phyloP scores from a whole-genome alignment of 1,140 invertebrate genomes.

The Lasaia peninsularis region DNA sequence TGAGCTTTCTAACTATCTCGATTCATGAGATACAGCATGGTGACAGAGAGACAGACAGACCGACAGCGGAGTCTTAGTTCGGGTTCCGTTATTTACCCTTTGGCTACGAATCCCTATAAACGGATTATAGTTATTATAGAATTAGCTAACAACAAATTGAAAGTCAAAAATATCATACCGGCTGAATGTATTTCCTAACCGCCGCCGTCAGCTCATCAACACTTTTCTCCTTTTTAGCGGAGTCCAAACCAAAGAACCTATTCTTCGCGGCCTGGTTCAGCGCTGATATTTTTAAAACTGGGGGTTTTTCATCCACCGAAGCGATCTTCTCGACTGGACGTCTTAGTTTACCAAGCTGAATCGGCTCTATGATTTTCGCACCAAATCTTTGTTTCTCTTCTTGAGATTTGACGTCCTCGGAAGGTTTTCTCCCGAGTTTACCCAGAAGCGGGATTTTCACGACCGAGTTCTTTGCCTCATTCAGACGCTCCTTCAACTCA shows the following conservation, averaged over 20 bases:
- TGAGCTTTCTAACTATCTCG: no score
- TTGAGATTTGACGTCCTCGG: constrained; percentile 47
- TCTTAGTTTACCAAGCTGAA: constrained; percentile 60
- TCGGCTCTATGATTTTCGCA: constrained; percentile 55
- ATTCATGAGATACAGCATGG: no score
- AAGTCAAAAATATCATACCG: constrained; percentile 42
- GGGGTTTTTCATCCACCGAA: constrained; percentile 41
- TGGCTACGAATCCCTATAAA: no score
- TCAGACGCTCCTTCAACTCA: constrained; percentile 59
- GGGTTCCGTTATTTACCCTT: no score
- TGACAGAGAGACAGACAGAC: no score
- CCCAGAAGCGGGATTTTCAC: constrained; percentile 53
- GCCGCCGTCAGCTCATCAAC: constrained; percentile 59
- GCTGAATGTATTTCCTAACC: constrained; percentile 69
- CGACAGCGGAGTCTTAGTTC: no score
- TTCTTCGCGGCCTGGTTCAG: constrained; percentile 64
- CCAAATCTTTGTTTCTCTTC: constrained; percentile 46
- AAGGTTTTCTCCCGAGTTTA: constrained; percentile 55
- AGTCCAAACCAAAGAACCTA: constrained; percentile 63
- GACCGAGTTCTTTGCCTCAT: constrained; percentile 53
- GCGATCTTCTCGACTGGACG: constrained; percentile 44
- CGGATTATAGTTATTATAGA: no score
- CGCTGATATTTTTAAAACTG: constrained; percentile 52
- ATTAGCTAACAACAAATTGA: no score
- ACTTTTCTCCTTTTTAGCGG: constrained; percentile 53